phyloP scores from a whole-genome alignment of 1,140 invertebrate species.

The Drosophila obscura region DNA sequence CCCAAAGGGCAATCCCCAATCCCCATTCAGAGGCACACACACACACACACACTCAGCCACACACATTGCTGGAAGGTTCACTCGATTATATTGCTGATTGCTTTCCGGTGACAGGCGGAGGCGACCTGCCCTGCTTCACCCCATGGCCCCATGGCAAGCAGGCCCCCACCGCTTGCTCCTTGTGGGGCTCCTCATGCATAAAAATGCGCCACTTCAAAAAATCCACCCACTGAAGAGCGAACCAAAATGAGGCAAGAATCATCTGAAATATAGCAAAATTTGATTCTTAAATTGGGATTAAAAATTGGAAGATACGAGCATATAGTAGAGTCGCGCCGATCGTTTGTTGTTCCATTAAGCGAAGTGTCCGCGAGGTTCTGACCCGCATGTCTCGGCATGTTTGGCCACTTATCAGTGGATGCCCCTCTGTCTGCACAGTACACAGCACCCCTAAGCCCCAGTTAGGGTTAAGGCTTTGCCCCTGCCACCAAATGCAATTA shows the following conservation, averaged over 20 bases:
- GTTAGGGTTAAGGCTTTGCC: neutral
- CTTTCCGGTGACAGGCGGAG: slow-evolving; percentile 70
- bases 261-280: too few species aligned
- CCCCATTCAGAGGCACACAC: neutral
- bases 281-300: too few species aligned
- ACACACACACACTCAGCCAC: neutral
- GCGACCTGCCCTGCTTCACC: neutral
- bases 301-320: too few species aligned
- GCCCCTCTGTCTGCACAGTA: neutral
- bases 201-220: slow-evolving; percentile 66
- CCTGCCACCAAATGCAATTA: slow-evolving; percentile 55
- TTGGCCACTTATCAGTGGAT: slow-evolving; percentile 17
- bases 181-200: slow-evolving; percentile 62
- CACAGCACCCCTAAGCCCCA: neutral
- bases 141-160: neutral
- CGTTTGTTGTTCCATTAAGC: too few species aligned
- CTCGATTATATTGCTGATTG: slow-evolving; percentile 80
- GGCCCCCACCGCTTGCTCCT: slow-evolving; percentile 21
- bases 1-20: slow-evolving; percentile 46
- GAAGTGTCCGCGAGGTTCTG: too few species aligned
- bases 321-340: too few species aligned
- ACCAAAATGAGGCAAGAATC: neutral
- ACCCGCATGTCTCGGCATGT: neutral
- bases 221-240: neutral
- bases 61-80: slow-evolving; percentile 48